A percentile compares a stretch with the other conserved stretches of the same genome.
These are phyloP conservation scores for Synergus laeviventris DNA, from an alignment of 2,888 invertebrate genomes.

Conservation along the genomic window DNA sequence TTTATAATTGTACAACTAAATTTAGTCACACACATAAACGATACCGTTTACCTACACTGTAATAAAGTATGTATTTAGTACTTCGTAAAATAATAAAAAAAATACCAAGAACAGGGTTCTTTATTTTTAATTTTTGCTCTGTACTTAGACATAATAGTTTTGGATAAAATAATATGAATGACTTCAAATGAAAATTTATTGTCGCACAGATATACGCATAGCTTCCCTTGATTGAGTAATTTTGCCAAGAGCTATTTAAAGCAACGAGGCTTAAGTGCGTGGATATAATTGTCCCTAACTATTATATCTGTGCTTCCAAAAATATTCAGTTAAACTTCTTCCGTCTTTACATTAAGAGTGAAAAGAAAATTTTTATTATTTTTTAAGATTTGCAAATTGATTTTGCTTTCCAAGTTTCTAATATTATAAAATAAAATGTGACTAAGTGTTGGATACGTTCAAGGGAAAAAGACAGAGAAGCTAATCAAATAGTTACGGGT, in stretches of 20 bases:
- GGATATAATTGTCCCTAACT: conserved; percentile 34
- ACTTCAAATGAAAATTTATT: background rate
- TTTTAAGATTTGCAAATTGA: background rate
- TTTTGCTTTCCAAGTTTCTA: background rate
- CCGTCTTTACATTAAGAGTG: background rate
- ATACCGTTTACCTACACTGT: conserved; percentile 63
- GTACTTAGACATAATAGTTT: too few relatives aligned
- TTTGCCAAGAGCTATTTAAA: conserved; percentile 24
- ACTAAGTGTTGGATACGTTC: background rate
- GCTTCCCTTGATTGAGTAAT: conserved; percentile 25
- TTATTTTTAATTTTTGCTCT: too few relatives aligned
- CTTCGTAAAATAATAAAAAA: conserved; percentile 70
- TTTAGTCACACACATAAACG: conserved; percentile 57
- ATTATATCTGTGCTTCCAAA: conserved; percentile 35
- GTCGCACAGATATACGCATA: background rate
- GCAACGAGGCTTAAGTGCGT: conserved; percentile 28
- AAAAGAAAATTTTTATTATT: background rate
- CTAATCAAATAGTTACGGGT: background rate
- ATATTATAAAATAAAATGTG: background rate
- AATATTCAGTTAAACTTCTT: conserved; percentile 31
- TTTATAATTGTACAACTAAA: conserved; percentile 59
- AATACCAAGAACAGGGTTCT: conserved; percentile 1
- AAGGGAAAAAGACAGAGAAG: background rate
- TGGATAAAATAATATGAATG: background rate
- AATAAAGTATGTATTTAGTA: conserved; percentile 72